Evolutionary conservation across 2,797 vertebrate genomes (phyloP), one percentile per base, ranked within the genome.

Genomic region (Selene dorsalis): DNA sequence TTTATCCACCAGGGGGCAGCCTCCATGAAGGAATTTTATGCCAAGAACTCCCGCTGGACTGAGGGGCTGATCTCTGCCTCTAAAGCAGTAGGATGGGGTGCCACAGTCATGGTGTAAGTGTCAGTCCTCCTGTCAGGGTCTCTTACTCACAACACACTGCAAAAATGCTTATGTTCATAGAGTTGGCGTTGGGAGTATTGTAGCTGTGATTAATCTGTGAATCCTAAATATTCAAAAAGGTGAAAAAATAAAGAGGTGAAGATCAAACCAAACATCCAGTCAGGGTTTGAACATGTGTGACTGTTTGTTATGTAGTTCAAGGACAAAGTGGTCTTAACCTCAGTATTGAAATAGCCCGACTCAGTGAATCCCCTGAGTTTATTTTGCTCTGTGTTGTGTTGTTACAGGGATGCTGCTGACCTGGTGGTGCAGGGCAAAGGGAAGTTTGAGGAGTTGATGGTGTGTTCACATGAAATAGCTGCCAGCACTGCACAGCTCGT

Each of bases 31-130:
- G 98, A 99, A 89, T 99, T 99, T 86, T 99, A 99, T 8, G 98
- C 94, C 86, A 98, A 96, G 95, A 99, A 99, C 90, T 99, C 98
- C 28, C 95, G 97, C 69, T 99, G 98, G 98, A 99, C 98, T 0
- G 98, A 99, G 90, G 98, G 98, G 48, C 95, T 99, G 69, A 99
- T 99, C 91, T 99, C 98, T 0, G 98, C 98, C 65, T 97, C 98
- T 55, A 99, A 99, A 93, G 98, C 98, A 0, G 98, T 99, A 28
- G 98, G 98, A 84, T 99, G 97, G 97, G 97, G 97, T 13, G 98
- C 98, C 59, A 99, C 97, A 0, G 91, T 99, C 86, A 95, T 99
- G 97, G 97, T 99, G 98, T 99, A 96, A 91, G 95, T 91, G 52
- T 35, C 18, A 32, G 17, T 58, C 58, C 38, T 70, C 28, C 24